Evolutionary conservation across 2,888 invertebrate species (phyloP).

Genomic region (Resseliella maxima): DNA sequence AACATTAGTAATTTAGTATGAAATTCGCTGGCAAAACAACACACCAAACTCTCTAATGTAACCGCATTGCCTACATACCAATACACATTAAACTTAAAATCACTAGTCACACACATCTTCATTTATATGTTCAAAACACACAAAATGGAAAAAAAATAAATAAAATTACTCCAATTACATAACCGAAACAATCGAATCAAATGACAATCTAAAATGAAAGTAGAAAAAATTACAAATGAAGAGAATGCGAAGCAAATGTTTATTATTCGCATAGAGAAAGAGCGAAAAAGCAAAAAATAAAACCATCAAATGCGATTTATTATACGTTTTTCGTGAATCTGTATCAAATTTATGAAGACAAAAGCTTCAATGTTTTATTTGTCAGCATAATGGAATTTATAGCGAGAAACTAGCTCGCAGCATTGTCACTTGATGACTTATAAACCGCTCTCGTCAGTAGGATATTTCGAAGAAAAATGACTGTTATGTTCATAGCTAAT

Average conservation of each 20-base stretch:
- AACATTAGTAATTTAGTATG: slow-evolving; percentile 36
- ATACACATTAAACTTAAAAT: not conserved
- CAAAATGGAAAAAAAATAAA: not conserved
- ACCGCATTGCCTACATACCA: slow-evolving; percentile 5
- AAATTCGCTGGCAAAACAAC: not conserved
- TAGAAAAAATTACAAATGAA: slow-evolving; percentile 18
- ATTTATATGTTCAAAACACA: not conserved
- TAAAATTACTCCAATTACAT: slow-evolving; percentile 22
- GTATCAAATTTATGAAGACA: slow-evolving; percentile 8
- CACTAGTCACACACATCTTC: not conserved
- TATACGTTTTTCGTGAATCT: not conserved
- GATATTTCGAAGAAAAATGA: not conserved
- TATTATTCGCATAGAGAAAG: not conserved
- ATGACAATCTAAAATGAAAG: slow-evolving; percentile 55
- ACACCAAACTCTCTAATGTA: not conserved
- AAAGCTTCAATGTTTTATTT: not conserved
- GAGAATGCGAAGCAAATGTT: not conserved
- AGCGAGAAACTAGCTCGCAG: not conserved
- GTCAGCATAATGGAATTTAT: not conserved
- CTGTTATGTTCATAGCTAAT: not conserved
- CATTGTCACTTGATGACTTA: slow-evolving; percentile 11
- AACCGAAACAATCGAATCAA: slow-evolving; percentile 54
- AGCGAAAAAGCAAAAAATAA: not conserved
- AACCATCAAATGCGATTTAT: slow-evolving; percentile 9
- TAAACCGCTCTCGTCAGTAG: not conserved